Evolutionary conservation across 1,140 invertebrate species (phyloP), one percentile per base, ranked within the genome.

Genomic region (Steinernema khuongi): DNA sequence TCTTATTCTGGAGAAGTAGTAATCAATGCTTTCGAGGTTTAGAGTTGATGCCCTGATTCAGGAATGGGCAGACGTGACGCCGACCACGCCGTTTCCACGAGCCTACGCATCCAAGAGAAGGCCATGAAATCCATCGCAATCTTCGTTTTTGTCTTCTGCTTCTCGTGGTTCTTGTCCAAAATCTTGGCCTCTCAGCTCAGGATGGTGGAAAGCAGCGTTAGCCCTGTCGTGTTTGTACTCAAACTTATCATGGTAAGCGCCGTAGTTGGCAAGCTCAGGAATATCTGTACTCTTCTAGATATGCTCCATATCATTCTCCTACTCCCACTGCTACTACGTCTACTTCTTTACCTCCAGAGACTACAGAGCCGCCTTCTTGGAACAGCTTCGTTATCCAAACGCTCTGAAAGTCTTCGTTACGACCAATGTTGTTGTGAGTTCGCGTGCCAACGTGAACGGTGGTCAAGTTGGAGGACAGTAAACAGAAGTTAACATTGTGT

Each of bases 301-400:
- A 14, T 60, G 50, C 26, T 60, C 50, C 4, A 60, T 60, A 7
- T 60, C 50, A n/a, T 14, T 60, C 22, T 60, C 50, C 50, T 60
- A 60, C 50, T 60, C 50, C 19, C 50, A 60, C 50, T 60, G 50
- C 50, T 60, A 60, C 50, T 60, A 60, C 50, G 50, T 60, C 7
- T 60, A 60, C 22, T 22, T 60, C 2, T 60, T 14, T 14, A 60
- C 50, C 50, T 60, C 50, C 4, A 60, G 26, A 22, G 50, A 60
- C 50, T 60, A 60, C 50, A 14, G 50, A 17, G 50, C 50, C 4
- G 50, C 50, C 26, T 60, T 60, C 50, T 22, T 60, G 26, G 50
- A 60, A 22, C 50, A 60, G 50, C 22, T 60, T 14, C 50, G 50
- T 11, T 60, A 22, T 60, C 14, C 50, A 7, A 60, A 14, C 14